Evolutionary conservation across 2,888 invertebrate genomes (phyloP).

Genomic region (Caenorhabditis japonica): DNA sequence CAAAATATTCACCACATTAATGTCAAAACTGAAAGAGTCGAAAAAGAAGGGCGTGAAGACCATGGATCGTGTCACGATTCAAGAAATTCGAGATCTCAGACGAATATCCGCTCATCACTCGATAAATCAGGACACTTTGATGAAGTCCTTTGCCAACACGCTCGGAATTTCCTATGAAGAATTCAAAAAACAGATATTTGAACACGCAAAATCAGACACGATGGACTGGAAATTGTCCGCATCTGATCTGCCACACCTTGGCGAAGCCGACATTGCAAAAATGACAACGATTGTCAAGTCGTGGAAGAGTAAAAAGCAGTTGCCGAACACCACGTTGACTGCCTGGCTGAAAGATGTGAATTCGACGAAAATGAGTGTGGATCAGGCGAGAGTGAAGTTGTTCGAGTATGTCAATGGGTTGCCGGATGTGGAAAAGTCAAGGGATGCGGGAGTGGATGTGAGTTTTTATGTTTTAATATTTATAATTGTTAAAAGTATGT

Average conservation of each 20-base stretch:
- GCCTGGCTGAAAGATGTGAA: conserved; percentile 23
- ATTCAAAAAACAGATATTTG: neutral
- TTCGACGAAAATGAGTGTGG: neutral
- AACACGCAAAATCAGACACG: too few relatives aligned
- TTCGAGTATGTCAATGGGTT: neutral
- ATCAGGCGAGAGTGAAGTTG: conserved; percentile 21
- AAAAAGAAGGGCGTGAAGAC: neutral
- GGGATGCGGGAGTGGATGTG: too few relatives aligned
- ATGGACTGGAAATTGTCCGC: conserved; percentile 22
- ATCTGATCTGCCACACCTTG: conserved; percentile 7
- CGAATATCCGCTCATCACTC: neutral
- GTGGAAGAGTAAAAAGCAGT: conserved; percentile 17
- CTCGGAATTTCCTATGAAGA: neutral
- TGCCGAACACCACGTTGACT: neutral
- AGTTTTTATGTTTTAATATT: neutral
- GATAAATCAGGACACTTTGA: neutral
- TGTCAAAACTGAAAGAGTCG: neutral
- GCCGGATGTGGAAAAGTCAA: conserved; percentile 6
- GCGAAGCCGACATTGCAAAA: neutral
- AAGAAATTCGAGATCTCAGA: neutral
- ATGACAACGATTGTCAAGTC: conserved; percentile 15
- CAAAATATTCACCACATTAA: neutral
- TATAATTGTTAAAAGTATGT: conserved; percentile 25
- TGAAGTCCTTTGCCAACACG: neutral
- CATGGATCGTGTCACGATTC: neutral